Percentiles rank a stretch among this genome's conserved stretches.
These are phyloP conservation scores for Hyposoter dolosus DNA, from an alignment of 2,888 invertebrate species.

Conservation along the genomic window DNA sequence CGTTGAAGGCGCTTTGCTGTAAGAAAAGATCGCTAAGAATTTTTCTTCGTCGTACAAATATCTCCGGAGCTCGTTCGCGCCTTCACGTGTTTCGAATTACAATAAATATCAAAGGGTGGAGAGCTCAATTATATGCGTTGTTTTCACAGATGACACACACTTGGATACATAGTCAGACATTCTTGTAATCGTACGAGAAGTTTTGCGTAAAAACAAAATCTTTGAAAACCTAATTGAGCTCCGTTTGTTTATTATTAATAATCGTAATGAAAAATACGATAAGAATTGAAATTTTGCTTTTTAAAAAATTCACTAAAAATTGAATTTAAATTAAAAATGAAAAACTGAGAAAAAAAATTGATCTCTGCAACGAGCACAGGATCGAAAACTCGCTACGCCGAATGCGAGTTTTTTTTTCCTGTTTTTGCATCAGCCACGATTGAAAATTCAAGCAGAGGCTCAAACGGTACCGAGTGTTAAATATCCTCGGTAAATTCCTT, in stretches of 20 bases:
- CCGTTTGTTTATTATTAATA: not conserved
- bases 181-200: conserved; percentile 6
- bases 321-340: not conserved
- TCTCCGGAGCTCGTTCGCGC: conserved; percentile 41
- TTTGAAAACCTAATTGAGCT: not conserved
- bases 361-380: not conserved
- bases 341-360: not conserved
- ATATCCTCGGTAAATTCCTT: not conserved
- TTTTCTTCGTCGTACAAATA: conserved; percentile 50
- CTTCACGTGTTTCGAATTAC: conserved; percentile 81
- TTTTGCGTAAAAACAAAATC: not conserved
- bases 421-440: not conserved
- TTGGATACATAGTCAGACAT: conserved; percentile 29
- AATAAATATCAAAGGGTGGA: conserved; percentile 78
- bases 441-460: not conserved
- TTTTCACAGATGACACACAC: conserved; percentile 82
- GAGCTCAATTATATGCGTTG: conserved; percentile 78
- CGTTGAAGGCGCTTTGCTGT: conserved; percentile 5
- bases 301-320: not conserved
- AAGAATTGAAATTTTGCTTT: not conserved
- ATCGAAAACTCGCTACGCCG: not conserved
- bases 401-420: not conserved
- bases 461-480: not conserved
- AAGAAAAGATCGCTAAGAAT: conserved; percentile 31
- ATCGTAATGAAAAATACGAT: not conserved